Evolutionary conservation across 2,888 invertebrate species (phyloP).

Genomic region (Biston betularia): DNA sequence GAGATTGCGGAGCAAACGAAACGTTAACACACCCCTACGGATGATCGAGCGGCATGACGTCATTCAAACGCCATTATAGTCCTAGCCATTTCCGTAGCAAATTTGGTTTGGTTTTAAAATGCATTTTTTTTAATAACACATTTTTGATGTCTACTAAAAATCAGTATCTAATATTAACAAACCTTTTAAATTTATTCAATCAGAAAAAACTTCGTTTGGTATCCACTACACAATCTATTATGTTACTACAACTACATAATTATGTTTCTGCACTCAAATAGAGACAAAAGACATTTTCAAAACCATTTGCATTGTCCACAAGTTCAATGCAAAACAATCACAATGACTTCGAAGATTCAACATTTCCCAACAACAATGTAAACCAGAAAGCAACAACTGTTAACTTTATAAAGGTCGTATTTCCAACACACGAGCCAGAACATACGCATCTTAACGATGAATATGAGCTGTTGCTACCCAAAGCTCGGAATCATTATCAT

Average conservation of each 20-base stretch:
- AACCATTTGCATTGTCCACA: constrained; percentile 9
- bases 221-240: too few relatives aligned
- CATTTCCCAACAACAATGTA: constrained; percentile 13
- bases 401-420: neutral
- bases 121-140: too few relatives aligned
- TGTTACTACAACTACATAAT: neutral
- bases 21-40: too few relatives aligned
- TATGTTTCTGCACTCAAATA: neutral
- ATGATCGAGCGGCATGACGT: too few relatives aligned
- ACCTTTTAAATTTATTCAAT: too few relatives aligned
- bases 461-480: constrained; percentile 2
- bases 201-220: neutral
- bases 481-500: neutral
- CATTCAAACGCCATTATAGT: too few relatives aligned
- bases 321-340: constrained; percentile 5
- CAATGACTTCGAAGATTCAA: constrained; percentile 18
- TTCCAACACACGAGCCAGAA: neutral
- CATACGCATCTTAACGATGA: constrained; percentile 12
- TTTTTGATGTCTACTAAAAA: too few relatives aligned
- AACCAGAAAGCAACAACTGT: constrained; percentile 5
- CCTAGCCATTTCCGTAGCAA: too few relatives aligned
- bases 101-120: too few relatives aligned
- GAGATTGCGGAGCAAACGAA: too few relatives aligned
- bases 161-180: too few relatives aligned
- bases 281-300: constrained; percentile 2